phyloP scores from a whole-genome alignment of 2,888 invertebrate species.

The Drosophila anomelani region DNA sequence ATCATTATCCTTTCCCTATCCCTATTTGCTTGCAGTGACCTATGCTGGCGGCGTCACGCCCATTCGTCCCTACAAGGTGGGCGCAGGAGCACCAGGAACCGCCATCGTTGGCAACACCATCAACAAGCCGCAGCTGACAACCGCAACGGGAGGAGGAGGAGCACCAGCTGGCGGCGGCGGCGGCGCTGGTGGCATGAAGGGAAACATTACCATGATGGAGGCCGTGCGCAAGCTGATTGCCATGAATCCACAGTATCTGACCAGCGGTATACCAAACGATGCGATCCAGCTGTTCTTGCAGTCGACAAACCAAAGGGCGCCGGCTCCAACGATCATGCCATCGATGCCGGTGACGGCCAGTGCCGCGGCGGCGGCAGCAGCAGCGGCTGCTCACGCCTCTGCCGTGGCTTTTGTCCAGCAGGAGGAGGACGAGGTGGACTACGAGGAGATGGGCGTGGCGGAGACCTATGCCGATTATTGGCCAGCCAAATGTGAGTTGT shows the following conservation, averaged over 20 bases:
- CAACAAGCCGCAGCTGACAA: conserved; percentile 18
- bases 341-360: conserved; percentile 15
- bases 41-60: conserved; percentile 61
- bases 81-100: background rate
- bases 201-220: conserved; percentile 82
- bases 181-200: conserved; percentile 57
- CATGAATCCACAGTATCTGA: conserved; percentile 84
- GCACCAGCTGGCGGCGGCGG: conserved; percentile 23
- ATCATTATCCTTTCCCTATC: conserved; percentile 6
- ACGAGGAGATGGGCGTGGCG: conserved; percentile 98
- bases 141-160: conserved; percentile 35
- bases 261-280: conserved; percentile 86
- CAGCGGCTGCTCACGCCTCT: conserved; percentile 41
- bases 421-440: conserved; percentile 94
- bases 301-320: conserved; percentile 77
- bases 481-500: conserved; percentile 94
- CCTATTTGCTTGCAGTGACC: conserved; percentile 66
- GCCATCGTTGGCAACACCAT: conserved; percentile 8
- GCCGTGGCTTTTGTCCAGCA: conserved; percentile 56
- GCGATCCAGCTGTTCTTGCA: conserved; percentile 88
- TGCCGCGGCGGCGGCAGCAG: conserved; percentile 11
- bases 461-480: conserved; percentile 99
- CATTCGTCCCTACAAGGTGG: conserved; percentile 52
- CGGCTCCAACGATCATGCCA: conserved; percentile 4
- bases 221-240: conserved; percentile 83